These are phyloP conservation scores for Halcyon malimbica DNA, from an alignment of 2,113 vertebrate genomes.

Conservation along the genomic window DNA sequence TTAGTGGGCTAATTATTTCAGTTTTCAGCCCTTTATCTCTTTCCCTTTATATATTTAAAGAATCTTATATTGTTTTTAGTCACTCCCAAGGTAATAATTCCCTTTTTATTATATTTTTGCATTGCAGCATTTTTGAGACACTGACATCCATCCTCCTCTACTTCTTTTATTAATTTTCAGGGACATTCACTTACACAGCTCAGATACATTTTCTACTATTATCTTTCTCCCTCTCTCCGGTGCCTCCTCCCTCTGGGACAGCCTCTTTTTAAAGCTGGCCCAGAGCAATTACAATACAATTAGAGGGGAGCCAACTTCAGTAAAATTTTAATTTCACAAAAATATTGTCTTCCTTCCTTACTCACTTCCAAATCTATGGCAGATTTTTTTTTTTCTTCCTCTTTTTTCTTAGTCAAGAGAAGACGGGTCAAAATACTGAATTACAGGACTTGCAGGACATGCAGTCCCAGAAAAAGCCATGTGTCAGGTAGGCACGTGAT, in stretches of 20 bases:
- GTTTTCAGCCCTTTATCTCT: conserved; percentile 45
- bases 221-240: not conserved
- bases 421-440: not conserved
- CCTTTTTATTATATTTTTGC: conserved; percentile 34
- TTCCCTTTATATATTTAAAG: conserved; percentile 47
- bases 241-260: not conserved
- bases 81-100: conserved; percentile 42
- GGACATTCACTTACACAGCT: conserved; percentile 13
- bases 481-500: not conserved
- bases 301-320: not conserved
- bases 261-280: not conserved
- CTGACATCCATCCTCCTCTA: not conserved
- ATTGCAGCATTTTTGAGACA: not conserved
- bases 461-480: not conserved
- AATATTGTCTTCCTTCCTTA: not conserved
- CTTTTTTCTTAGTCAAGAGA: not conserved
- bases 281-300: conserved; percentile 41
- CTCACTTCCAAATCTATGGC: not conserved
- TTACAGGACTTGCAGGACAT: not conserved
- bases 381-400: not conserved
- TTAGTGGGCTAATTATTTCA: conserved; percentile 63
- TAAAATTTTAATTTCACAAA: conserved; percentile 12
- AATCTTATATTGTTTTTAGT: conserved; percentile 58
- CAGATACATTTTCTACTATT: not conserved
- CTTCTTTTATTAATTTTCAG: conserved; percentile 43